A percentile compares a stretch with the other conserved stretches of the same genome.
Evolutionary conservation across 2,113 vertebrate genomes (phyloP).

Genomic region (Coturnix japonica): DNA sequence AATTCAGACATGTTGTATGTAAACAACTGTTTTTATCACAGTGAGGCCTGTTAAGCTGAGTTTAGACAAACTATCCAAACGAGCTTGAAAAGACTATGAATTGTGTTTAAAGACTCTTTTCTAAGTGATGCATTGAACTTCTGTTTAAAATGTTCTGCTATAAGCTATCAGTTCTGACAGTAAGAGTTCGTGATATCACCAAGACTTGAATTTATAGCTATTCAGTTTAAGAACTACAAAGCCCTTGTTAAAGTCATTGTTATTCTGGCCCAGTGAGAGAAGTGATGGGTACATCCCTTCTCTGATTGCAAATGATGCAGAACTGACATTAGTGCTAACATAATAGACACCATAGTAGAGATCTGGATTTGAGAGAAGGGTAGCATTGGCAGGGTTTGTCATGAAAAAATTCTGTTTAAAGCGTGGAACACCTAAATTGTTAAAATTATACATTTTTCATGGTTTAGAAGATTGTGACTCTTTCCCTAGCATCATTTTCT

Average conservation of each 20-base stretch:
- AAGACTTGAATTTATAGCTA: neutral
- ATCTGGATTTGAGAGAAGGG: neutral
- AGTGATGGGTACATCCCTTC: neutral
- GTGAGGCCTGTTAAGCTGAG: neutral
- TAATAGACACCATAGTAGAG: neutral
- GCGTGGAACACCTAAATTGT: fast-evolving
- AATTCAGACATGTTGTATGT: neutral
- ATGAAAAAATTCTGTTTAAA: neutral
- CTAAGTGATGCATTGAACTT: neutral
- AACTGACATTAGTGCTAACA: neutral
- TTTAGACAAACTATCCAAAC: neutral
- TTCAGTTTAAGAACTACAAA: neutral
- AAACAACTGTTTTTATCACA: neutral
- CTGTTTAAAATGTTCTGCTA: neutral
- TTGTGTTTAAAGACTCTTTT: neutral
- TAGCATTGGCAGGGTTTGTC: neutral
- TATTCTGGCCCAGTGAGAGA: neutral
- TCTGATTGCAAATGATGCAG: neutral
- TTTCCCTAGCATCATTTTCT: neutral
- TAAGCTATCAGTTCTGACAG: neutral
- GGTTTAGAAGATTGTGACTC: neutral
- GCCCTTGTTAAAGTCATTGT: neutral
- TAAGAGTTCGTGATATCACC: neutral
- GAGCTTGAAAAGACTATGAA: neutral
- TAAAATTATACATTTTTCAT: neutral